These are phyloP conservation scores for Campoletis sonorensis DNA, from an alignment of 1,140 invertebrate species.

Conservation along the genomic window DNA sequence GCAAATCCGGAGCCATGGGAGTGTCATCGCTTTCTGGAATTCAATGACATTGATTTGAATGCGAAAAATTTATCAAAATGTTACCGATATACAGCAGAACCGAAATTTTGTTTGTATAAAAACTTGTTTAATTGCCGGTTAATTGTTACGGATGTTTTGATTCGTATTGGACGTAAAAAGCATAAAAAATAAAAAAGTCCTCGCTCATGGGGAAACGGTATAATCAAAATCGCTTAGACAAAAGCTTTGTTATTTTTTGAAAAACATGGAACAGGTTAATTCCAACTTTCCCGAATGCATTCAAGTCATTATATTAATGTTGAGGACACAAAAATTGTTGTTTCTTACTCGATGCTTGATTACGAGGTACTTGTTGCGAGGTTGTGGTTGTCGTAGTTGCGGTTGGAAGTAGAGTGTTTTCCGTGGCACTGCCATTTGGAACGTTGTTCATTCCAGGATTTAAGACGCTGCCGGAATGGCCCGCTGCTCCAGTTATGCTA, in stretches of 20 bases:
- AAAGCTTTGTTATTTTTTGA: no score
- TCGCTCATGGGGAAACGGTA: no score
- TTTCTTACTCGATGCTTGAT: constrained; percentile 60
- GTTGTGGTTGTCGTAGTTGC: constrained; percentile 50
- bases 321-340: background rate
- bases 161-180: no score
- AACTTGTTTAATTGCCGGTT: background rate
- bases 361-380: constrained; percentile 57
- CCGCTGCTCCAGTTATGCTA: constrained; percentile 60
- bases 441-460: constrained; percentile 42
- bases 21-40: constrained; percentile 73
- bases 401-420: constrained; percentile 20
- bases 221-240: no score
- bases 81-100: background rate
- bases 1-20: constrained; percentile 85
- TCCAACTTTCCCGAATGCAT: no score
- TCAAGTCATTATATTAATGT: no score
- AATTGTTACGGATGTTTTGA: background rate
- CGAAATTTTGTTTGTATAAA: background rate
- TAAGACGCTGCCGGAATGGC: constrained; percentile 46
- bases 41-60: background rate
- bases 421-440: constrained; percentile 40
- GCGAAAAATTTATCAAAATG: background rate
- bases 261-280: no score
- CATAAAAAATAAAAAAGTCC: no score